Base-by-base conservation (phyloP, 2,888 invertebrate genomes). In the Hemistola chrysoprasaria region DNA sequence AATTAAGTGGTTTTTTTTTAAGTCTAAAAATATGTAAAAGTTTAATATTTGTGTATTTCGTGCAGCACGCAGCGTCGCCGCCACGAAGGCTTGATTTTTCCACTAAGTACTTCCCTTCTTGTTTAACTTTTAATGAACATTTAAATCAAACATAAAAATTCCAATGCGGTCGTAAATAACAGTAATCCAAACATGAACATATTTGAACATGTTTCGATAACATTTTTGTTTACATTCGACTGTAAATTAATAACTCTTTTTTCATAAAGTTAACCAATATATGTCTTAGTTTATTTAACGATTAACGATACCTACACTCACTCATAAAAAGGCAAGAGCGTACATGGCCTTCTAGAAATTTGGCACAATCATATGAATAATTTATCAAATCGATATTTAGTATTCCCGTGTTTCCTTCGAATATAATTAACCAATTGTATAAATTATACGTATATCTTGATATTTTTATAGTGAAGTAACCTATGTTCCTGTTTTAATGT, bases 61-160 rank as follows among this genome's bases (percentile, higher is more conserved):
- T 63, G 65, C 48, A 39, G 50, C 65, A 68, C 62, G 68, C 66
- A 56, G 43, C 43, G 56, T 51, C 51, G 44, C 51, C 38, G 51
- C 61, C 56, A 52, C 56, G 55, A 58, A 57, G 42, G 44, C 42
- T 39, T 32, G 41, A 24, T 33, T 49, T 30, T 35, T 50, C 44
- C 37, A 44, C 36, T 42, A 50, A 38, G 10, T 37, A 37, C 37
- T 31, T 8, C 11, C 28, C 2, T 1, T 23, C 39, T 44, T 35
- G 42, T 42, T 37, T 33, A 33, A 42, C 27, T 43, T 34, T 33
- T 46, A 40, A 37, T 38, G 33, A 40, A 40, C 29, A 37, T 46
- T 33, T 28, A 40, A 24, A 37, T 33, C 29, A 20, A 35, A 25
- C 33, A 40, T 45, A 32, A 35, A 44, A 44, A 44, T 44, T 31